Percentiles rank a stretch among this genome's conserved stretches.
These are phyloP conservation scores for Gila orcuttii DNA, from an alignment of 2,113 vertebrate species.

Conservation along the genomic window DNA sequence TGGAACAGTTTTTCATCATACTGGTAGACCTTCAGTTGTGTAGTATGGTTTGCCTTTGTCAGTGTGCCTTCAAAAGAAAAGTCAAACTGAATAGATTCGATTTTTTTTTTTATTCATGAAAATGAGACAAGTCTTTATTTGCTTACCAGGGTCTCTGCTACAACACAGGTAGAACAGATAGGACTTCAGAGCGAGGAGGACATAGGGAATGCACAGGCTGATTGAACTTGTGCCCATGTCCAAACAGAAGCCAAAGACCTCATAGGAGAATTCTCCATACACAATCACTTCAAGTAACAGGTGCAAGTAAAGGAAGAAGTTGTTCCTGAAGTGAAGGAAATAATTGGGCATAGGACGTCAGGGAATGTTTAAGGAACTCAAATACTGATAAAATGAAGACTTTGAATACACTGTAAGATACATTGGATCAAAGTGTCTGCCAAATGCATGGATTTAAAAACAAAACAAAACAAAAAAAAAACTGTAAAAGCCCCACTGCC, in stretches of 20 bases:
- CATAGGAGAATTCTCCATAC: slow-evolving; percentile 87
- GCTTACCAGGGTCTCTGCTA: slow-evolving; percentile 83
- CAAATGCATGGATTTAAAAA: neutral
- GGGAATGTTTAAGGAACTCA: neutral
- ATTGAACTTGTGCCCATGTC: slow-evolving; percentile 82
- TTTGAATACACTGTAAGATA: neutral
- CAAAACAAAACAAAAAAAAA: neutral
- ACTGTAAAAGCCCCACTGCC: neutral
- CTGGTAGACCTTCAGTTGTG: slow-evolving; percentile 76
- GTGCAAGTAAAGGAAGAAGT: slow-evolving; percentile 84
- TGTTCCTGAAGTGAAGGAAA: slow-evolving; percentile 75
- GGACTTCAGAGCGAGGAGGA: slow-evolving; percentile 80
- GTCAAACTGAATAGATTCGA: neutral
- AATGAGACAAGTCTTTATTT: neutral
- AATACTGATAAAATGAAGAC: neutral
- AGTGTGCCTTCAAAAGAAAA: slow-evolving; percentile 77
- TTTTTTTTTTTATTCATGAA: neutral
- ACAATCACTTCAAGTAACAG: slow-evolving; percentile 82
- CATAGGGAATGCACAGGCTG: slow-evolving; percentile 84
- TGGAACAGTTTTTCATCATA: slow-evolving; percentile 86
- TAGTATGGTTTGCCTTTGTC: slow-evolving; percentile 79
- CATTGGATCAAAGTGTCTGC: neutral
- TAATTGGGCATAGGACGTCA: neutral
- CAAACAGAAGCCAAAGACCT: slow-evolving; percentile 85
- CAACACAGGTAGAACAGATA: slow-evolving; percentile 85